Percentiles rank a stretch among this genome's conserved stretches.
Evolutionary conservation across 1,140 invertebrate genomes (phyloP).

Genomic region (Cydia fagiglandana): DNA sequence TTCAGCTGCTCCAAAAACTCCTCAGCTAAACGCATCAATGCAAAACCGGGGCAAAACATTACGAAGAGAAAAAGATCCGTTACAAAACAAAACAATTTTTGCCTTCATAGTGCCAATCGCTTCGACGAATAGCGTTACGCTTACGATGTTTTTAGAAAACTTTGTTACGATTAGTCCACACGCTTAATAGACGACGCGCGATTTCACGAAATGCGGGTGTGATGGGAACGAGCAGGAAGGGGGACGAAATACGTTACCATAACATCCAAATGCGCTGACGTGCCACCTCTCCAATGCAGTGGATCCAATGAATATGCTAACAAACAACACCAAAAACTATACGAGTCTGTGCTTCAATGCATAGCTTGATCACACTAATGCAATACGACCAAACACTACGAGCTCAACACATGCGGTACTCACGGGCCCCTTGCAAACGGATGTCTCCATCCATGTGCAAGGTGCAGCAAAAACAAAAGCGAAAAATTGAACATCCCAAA

Average conservation of each 20-base stretch:
- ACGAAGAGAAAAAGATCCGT: slow-evolving; percentile 57
- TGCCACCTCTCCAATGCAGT: slow-evolving; percentile 78
- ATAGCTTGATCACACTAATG: slow-evolving; percentile 76
- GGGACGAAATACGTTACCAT: slow-evolving; percentile 75
- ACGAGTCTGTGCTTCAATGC: slow-evolving; percentile 73
- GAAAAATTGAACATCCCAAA: slow-evolving; percentile 65
- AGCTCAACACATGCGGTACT: slow-evolving; percentile 73
- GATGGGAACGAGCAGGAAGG: slow-evolving; percentile 69
- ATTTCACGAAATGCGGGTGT: slow-evolving; percentile 57
- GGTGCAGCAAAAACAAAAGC: slow-evolving; percentile 66
- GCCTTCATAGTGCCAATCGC: slow-evolving; percentile 76
- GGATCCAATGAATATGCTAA: slow-evolving; percentile 70
- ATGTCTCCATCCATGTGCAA: slow-evolving; percentile 71
- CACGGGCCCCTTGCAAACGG: slow-evolving; percentile 72
- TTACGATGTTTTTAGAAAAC: slow-evolving; percentile 47
- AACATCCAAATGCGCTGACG: slow-evolving; percentile 68
- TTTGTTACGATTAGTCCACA: slow-evolving; percentile 64
- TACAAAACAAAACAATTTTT: slow-evolving; percentile 50
- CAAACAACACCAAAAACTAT: slow-evolving; percentile 78
- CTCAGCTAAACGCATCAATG: slow-evolving; percentile 86
- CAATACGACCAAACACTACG: slow-evolving; percentile 76
- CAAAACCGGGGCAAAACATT: slow-evolving; percentile 72
- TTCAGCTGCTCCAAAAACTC: slow-evolving; percentile 95
- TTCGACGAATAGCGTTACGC: slow-evolving; percentile 57
- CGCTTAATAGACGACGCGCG: slow-evolving; percentile 63